These are phyloP conservation scores for Cuniculus paca DNA, from an alignment of 2,797 vertebrate genomes.

Conservation along the genomic window DNA sequence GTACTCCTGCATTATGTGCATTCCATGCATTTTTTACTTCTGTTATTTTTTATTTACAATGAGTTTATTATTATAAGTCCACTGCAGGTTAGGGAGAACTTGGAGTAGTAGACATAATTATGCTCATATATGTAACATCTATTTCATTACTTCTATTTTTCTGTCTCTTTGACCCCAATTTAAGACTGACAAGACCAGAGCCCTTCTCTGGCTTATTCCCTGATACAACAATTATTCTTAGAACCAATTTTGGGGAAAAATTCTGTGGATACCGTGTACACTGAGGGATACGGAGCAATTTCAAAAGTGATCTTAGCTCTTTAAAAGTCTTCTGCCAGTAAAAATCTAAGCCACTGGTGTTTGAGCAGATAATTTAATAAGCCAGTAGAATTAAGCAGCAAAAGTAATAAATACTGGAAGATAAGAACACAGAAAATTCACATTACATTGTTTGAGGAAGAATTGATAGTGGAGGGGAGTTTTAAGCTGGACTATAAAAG, in stretches of 20 bases:
- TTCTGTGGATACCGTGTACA: background rate
- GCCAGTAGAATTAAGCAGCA: background rate
- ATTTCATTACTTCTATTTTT: background rate
- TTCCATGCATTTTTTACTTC: background rate
- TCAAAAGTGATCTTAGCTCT: background rate
- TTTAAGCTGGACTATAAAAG: background rate
- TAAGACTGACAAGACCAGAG: background rate
- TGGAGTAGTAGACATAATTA: background rate
- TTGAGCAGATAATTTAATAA: slow-evolving; percentile 21
- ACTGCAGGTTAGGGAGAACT: background rate
- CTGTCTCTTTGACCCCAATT: background rate
- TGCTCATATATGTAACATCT: background rate
- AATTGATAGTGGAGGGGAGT: background rate
- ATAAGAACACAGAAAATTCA: background rate
- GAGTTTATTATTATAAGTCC: too few species aligned
- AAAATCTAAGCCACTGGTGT: background rate
- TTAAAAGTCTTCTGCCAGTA: background rate
- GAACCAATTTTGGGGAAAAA: background rate
- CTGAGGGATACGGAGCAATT: background rate
- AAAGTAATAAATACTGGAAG: background rate
- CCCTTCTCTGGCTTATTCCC: background rate
- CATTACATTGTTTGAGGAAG: background rate
- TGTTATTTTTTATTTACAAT: background rate
- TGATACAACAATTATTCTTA: background rate
- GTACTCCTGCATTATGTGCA: background rate